Conservation (phyloP, 1,140 invertebrate genomes). For the Arctopsyche grandis region DNA sequence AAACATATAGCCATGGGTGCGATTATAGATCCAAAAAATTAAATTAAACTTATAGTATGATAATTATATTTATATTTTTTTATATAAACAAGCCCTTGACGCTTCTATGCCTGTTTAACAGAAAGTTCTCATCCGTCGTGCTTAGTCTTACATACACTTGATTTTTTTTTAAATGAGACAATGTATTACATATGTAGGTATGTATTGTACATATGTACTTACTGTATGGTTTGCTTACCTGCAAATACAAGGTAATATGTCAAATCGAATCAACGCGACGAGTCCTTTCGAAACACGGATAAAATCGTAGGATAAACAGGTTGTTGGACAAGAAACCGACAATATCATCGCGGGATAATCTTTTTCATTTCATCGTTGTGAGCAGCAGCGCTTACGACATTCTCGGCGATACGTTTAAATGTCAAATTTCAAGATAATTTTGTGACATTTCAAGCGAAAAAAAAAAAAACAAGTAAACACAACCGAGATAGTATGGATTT, state of each 20-base stretch:
- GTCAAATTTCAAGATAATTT: background rate
- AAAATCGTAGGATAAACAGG: constrained; percentile 1
- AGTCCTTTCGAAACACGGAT: background rate
- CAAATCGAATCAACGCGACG: background rate
- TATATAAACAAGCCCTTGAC: no score
- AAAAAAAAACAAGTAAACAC: background rate
- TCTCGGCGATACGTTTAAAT: background rate
- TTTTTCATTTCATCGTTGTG: background rate
- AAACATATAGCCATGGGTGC: no score
- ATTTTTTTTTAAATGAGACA: no score
- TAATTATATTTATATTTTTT: no score
- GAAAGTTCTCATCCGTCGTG: no score
- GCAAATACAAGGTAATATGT: background rate
- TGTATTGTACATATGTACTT: background rate
- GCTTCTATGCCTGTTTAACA: no score
- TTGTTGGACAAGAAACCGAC: constrained; percentile 7
- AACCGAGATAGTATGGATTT: background rate
- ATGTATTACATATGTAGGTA: no score
- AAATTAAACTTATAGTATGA: no score
- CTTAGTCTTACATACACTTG: no score
- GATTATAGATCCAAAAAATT: no score
- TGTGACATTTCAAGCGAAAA: background rate
- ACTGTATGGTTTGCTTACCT: background rate
- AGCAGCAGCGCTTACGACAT: background rate
- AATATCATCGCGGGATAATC: constrained; percentile 8